phyloP scores from a whole-genome alignment of 1,140 invertebrate species.

The Drosophila varians region DNA sequence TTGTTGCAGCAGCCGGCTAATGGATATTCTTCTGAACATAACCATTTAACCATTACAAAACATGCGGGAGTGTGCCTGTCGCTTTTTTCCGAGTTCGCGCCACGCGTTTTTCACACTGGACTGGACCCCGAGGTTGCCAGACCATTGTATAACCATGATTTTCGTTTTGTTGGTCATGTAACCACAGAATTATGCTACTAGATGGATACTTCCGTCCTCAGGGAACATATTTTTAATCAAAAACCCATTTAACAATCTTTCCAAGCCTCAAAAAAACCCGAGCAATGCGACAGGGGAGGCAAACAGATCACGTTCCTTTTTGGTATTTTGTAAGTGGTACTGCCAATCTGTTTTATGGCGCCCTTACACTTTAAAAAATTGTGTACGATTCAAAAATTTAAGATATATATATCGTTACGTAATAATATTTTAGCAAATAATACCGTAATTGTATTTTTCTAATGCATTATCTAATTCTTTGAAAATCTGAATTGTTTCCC shows the following conservation, averaged over 20 bases:
- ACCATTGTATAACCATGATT: neutral
- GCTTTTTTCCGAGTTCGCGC: neutral
- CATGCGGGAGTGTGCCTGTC: neutral
- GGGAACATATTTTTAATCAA: too few species aligned
- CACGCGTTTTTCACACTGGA: neutral
- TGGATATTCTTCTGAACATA: neutral
- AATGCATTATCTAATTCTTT: too few species aligned
- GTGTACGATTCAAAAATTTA: too few species aligned
- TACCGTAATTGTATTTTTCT: too few species aligned
- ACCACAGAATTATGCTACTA: neutral
- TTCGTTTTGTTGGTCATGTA: neutral
- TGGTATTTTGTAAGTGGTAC: neutral
- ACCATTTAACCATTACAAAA: neutral
- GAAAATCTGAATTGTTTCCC: too few species aligned
- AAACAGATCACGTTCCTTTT: neutral
- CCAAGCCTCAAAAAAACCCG: neutral
- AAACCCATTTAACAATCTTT: neutral
- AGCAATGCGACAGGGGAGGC: neutral
- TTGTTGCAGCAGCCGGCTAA: neutral
- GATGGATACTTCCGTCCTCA: neutral
- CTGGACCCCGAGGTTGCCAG: neutral
- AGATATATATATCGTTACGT: too few species aligned
- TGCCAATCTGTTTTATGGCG: neutral
- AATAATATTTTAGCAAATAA: too few species aligned
- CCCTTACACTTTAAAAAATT: too few species aligned